Evolutionary conservation across 2,797 vertebrate species (phyloP).

Genomic region (Calcarius lapponicus): DNA sequence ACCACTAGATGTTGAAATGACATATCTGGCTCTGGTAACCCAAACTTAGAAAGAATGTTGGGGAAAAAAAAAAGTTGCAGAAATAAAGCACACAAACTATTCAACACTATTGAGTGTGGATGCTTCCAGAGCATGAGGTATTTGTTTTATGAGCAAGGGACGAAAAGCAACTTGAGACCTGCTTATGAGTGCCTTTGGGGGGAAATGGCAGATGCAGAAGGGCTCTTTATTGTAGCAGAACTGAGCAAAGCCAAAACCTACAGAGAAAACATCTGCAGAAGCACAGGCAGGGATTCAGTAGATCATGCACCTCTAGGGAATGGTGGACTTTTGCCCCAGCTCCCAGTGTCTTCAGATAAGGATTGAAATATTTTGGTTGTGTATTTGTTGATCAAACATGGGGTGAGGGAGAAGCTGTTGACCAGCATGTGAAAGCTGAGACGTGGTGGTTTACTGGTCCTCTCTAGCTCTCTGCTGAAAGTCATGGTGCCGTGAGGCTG

Average conservation of each 20-base stretch:
- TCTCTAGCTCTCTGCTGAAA: background rate
- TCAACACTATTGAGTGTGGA: background rate
- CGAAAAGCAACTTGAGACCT: background rate
- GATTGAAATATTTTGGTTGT: background rate
- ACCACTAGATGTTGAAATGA: background rate
- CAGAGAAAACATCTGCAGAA: background rate
- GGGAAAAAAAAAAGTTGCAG: background rate
- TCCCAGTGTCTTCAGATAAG: background rate
- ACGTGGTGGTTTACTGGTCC: background rate
- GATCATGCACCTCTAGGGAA: rapidly evolving
- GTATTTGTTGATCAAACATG: background rate
- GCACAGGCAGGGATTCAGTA: background rate
- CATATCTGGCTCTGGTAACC: background rate
- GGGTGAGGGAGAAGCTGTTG: background rate
- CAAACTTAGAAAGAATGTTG: background rate
- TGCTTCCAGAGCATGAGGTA: background rate
- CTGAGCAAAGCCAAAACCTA: background rate
- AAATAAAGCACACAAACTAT: background rate
- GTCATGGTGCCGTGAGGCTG: background rate
- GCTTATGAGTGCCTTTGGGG: background rate
- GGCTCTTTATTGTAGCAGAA: background rate
- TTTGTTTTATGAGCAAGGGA: background rate
- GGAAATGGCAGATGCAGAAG: background rate
- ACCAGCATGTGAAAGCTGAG: background rate
- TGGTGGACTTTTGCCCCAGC: background rate